Conservation (phyloP, 2,888 invertebrate genomes). For the Shargacucullia verbasci region DNA sequence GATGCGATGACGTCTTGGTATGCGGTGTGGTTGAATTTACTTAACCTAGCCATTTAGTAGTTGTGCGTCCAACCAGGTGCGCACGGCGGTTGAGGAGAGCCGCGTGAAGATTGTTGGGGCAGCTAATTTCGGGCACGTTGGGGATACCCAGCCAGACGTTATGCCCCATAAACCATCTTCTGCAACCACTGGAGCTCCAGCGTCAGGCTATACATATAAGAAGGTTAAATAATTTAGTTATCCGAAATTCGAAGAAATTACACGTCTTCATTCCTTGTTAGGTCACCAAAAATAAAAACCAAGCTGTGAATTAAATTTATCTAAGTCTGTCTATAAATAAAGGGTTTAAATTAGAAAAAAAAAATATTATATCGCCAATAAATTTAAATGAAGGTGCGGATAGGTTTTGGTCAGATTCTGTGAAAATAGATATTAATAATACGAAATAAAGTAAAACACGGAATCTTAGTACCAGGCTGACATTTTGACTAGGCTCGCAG, state of each 20-base stretch:
- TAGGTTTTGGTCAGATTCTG: too few species aligned
- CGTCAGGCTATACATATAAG: constrained; percentile 71
- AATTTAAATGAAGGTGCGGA: too few species aligned
- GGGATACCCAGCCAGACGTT: constrained; percentile 78
- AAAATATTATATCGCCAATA: too few species aligned
- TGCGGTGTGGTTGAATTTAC: constrained; percentile 31
- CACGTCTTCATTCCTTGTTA: too few species aligned
- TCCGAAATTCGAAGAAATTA: too few species aligned
- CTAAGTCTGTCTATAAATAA: too few species aligned
- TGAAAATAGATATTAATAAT: background rate
- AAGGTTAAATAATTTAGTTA: too few species aligned
- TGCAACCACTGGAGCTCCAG: constrained; percentile 79
- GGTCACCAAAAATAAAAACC: too few species aligned
- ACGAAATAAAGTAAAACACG: constrained; percentile 1
- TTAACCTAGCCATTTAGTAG: constrained; percentile 40
- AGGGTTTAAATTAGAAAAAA: too few species aligned
- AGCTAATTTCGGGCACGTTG: constrained; percentile 53
- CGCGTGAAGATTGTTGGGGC: constrained; percentile 76
- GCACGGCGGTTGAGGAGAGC: constrained; percentile 62
- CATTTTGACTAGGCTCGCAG: constrained; percentile 40
- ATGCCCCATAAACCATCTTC: constrained; percentile 80
- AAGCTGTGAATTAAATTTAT: too few species aligned
- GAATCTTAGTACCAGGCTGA: constrained; percentile 31
- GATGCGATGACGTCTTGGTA: constrained; percentile 20
- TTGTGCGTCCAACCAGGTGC: constrained; percentile 68